Evolutionary conservation across 2,888 invertebrate species (phyloP).

Genomic region (Eubasilissa splendida): DNA sequence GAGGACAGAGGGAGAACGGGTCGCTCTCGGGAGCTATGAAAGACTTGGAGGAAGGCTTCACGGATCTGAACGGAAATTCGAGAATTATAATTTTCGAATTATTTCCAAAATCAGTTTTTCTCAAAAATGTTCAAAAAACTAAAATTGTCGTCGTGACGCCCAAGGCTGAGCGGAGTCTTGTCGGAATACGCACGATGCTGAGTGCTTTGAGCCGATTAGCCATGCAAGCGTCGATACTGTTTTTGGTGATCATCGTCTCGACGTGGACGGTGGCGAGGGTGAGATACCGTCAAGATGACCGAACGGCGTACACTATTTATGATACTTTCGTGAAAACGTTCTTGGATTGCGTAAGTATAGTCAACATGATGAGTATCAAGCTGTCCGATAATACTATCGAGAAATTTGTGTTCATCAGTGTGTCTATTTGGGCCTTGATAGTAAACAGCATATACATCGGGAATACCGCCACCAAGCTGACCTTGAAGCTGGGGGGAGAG

Average conservation of each 20-base stretch:
- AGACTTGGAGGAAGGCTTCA: constrained; percentile 43
- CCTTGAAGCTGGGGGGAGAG: constrained; percentile 1
- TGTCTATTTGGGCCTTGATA: constrained; percentile 41
- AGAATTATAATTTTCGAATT: constrained; percentile 23
- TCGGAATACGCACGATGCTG: constrained; percentile 10
- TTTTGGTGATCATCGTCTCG: constrained; percentile 3
- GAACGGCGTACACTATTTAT: neutral
- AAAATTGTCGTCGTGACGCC: constrained; percentile 42
- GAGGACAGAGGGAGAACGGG: constrained; percentile 31
- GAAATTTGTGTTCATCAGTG: constrained; percentile 30
- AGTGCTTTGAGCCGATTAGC: constrained; percentile 1
- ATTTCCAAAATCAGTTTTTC: constrained; percentile 9
- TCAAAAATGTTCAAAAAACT: constrained; percentile 33
- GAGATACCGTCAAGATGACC: neutral
- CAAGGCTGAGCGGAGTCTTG: neutral
- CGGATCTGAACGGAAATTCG: constrained; percentile 49
- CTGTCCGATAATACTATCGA: constrained; percentile 16
- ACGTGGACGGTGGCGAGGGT: constrained; percentile 35
- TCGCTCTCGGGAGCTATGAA: constrained; percentile 30
- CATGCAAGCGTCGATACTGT: neutral
- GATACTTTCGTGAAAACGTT: constrained; percentile 24
- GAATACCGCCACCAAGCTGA: constrained; percentile 23
- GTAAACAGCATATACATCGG: constrained; percentile 43
- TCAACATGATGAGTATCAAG: constrained; percentile 30
- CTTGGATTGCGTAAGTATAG: constrained; percentile 31